Percentiles rank a stretch among this genome's conserved stretches.
Evolutionary conservation across 1,140 invertebrate genomes (phyloP).

Genomic region (Holcopasites calliopsidis): DNA sequence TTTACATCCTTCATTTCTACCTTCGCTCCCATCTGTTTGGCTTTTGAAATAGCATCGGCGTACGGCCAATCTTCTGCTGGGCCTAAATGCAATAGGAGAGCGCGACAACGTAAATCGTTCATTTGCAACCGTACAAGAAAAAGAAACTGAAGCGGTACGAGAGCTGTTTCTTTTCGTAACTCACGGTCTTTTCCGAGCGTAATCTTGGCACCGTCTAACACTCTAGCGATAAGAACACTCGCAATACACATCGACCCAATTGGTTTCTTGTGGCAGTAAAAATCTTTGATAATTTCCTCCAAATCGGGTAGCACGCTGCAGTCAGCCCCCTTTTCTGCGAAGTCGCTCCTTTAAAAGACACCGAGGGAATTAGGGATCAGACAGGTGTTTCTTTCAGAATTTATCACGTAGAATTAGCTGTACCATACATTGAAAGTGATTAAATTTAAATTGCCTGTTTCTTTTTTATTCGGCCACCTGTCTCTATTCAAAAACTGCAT

Average conservation of each 20-base stretch:
- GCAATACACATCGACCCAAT: constrained; percentile 83
- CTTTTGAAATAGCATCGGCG: constrained; percentile 79
- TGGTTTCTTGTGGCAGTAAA: constrained; percentile 81
- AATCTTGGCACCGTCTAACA: constrained; percentile 79
- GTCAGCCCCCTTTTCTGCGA: constrained; percentile 80
- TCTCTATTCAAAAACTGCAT: too few relatives aligned
- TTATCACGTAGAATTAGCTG: too few relatives aligned
- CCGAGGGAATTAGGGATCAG: not conserved
- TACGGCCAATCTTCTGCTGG: constrained; percentile 81
- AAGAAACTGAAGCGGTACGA: not conserved
- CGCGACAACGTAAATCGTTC: not conserved
- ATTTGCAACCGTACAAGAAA: not conserved
- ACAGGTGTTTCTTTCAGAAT: too few relatives aligned
- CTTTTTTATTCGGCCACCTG: too few relatives aligned
- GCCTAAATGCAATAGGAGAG: constrained; percentile 51
- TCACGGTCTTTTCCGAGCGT: constrained; percentile 81
- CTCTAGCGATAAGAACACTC: constrained; percentile 81
- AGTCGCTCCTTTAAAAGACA: constrained; percentile 78
- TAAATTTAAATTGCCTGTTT: too few relatives aligned
- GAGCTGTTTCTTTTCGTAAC: constrained; percentile 13
- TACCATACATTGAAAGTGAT: too few relatives aligned
- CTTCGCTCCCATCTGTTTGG: constrained; percentile 79
- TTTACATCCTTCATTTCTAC: constrained; percentile 77
- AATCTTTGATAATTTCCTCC: constrained; percentile 80
- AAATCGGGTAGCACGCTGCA: constrained; percentile 81